These are phyloP conservation scores for Drosophila recens DNA, from an alignment of 2,888 invertebrate genomes.

Conservation along the genomic window DNA sequence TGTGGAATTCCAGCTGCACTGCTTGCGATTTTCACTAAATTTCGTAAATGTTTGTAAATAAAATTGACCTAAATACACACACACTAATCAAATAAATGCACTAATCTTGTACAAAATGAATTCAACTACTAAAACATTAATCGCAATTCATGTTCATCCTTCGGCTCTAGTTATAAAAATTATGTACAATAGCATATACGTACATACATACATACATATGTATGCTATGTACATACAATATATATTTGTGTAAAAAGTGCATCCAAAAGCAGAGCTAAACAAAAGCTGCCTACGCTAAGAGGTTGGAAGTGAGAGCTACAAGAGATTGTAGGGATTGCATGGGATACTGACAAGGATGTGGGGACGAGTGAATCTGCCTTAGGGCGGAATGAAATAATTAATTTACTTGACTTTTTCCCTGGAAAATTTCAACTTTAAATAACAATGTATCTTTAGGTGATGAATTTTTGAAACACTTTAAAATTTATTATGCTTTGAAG, in stretches of 20 bases:
- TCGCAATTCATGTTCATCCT: slow-evolving; percentile 34
- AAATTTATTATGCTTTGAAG: too few relatives aligned
- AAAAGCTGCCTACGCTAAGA: slow-evolving; percentile 69
- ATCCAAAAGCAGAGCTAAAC: slow-evolving; percentile 73
- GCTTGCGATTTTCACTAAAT: slow-evolving; percentile 41
- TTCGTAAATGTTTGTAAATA: slow-evolving; percentile 53
- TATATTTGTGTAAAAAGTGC: slow-evolving; percentile 60
- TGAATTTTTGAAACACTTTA: too few relatives aligned
- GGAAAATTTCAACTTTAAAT: too few relatives aligned
- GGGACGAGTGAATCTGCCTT: neutral
- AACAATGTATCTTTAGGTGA: too few relatives aligned
- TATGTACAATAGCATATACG: slow-evolving; percentile 53
- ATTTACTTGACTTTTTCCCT: neutral
- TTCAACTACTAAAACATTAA: slow-evolving; percentile 50
- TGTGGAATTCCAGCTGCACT: slow-evolving; percentile 55
- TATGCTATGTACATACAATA: slow-evolving; percentile 26
- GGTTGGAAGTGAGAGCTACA: slow-evolving; percentile 9
- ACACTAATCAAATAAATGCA: slow-evolving; percentile 64
- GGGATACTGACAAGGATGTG: slow-evolving; percentile 1
- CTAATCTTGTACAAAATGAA: slow-evolving; percentile 62
- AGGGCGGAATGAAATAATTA: neutral
- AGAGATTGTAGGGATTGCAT: slow-evolving; percentile 8
- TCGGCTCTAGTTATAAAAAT: slow-evolving; percentile 50
- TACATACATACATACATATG: slow-evolving; percentile 16
- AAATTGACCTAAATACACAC: slow-evolving; percentile 65